Conservation (phyloP, 2,113 vertebrate species). For the Myiopsitta monachus region DNA sequence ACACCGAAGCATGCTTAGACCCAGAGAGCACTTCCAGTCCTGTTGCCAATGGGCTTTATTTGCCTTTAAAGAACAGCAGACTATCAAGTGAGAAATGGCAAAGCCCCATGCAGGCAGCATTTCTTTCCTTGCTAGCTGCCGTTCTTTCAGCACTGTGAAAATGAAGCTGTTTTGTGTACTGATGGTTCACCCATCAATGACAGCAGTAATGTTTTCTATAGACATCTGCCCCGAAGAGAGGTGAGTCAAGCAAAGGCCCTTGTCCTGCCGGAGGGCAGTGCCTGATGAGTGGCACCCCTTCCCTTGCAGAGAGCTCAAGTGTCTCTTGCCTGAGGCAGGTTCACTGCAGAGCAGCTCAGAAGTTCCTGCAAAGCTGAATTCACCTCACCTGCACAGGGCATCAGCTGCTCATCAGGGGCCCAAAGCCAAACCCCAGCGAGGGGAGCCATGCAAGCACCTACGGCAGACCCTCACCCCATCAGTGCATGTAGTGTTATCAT, state of each 20-base stretch:
- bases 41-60: constrained; percentile 32
- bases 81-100: constrained; percentile 18
- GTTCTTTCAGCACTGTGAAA: neutral
- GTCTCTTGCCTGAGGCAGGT: neutral
- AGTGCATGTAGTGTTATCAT: fast-evolving
- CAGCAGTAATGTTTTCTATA: neutral
- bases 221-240: neutral
- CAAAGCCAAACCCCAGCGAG: neutral
- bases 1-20: constrained; percentile 52
- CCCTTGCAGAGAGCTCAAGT: neutral
- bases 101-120: neutral
- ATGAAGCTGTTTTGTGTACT: neutral
- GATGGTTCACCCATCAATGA: neutral
- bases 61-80: neutral
- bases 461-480: neutral
- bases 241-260: neutral
- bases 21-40: constrained; percentile 35
- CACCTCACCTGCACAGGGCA: neutral
- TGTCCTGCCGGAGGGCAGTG: neutral
- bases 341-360: neutral
- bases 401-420: fast-evolving
- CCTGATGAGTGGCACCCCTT: neutral
- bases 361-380: neutral
- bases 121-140: neutral
- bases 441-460: neutral